phyloP scores from a whole-genome alignment of 2,797 vertebrate species.

The Molossus molossus region DNA sequence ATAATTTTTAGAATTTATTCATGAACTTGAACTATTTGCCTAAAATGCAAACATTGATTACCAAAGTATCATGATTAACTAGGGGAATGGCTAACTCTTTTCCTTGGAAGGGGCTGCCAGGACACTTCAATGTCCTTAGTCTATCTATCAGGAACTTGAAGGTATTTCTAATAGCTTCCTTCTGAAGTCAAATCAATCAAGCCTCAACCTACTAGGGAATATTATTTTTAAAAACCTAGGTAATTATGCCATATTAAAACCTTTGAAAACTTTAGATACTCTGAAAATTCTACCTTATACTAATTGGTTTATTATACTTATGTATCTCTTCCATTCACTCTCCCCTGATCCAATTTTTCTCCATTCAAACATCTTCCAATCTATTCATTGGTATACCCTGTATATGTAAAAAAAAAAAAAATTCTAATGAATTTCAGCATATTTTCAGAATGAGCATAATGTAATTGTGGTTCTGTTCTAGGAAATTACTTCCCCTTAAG shows the following conservation, averaged over 20 bases:
- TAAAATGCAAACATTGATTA: not conserved
- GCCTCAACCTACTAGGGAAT: not conserved
- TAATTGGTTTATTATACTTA: not conserved
- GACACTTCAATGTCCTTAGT: rapidly evolving
- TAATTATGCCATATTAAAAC: not conserved
- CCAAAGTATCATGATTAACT: not conserved
- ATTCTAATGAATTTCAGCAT: not conserved
- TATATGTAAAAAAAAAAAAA: not conserved
- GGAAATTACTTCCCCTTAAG: not conserved
- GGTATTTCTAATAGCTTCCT: not conserved
- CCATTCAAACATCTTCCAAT: not conserved
- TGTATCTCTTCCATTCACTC: not conserved
- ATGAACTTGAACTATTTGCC: not conserved
- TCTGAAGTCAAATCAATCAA: not conserved
- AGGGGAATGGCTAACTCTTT: not conserved
- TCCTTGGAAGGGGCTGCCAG: not conserved
- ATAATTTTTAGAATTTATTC: not conserved
- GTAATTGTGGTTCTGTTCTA: not conserved
- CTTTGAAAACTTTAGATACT: not conserved
- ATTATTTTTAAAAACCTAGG: not conserved
- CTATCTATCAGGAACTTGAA: not conserved
- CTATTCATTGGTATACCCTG: not conserved
- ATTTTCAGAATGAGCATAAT: not conserved
- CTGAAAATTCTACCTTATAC: not conserved
- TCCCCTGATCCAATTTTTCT: not conserved